A percentile compares a stretch with the other conserved stretches of the same genome.
Evolutionary conservation across 1,140 invertebrate species (phyloP).

Genomic region (Kradibia gibbosae): DNA sequence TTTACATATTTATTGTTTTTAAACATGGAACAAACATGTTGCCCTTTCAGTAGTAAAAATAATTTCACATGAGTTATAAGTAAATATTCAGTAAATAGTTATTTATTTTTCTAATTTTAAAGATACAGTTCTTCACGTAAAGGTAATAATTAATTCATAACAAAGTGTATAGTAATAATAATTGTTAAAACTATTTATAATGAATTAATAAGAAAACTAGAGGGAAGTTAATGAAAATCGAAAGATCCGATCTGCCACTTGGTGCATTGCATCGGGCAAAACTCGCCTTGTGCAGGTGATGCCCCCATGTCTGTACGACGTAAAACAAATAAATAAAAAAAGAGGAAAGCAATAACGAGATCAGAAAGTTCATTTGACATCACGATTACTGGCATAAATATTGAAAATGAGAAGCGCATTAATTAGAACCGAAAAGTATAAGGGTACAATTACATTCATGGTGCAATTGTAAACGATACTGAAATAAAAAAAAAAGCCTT

Average conservation of each 20-base stretch:
- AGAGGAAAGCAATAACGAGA: neutral
- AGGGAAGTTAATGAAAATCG: slow-evolving; percentile 9
- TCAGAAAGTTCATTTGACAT: slow-evolving; percentile 32
- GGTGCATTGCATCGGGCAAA: slow-evolving; percentile 58
- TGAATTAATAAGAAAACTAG: neutral
- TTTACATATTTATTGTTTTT: no score
- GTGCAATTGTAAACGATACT: no score
- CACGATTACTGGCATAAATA: neutral
- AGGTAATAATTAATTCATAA: neutral
- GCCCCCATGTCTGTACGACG: slow-evolving; percentile 56
- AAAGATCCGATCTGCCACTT: slow-evolving; percentile 36
- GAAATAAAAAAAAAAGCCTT: no score
- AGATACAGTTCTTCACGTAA: neutral
- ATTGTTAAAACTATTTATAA: neutral
- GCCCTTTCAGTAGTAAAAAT: no score
- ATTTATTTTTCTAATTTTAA: neutral
- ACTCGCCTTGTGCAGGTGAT: slow-evolving; percentile 59
- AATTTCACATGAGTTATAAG: no score
- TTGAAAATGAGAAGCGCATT: neutral
- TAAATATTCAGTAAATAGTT: no score
- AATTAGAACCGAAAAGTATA: neutral
- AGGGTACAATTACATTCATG: neutral
- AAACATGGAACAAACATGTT: no score
- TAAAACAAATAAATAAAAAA: slow-evolving; percentile 35
- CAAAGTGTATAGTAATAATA: neutral